Percentiles rank a stretch among this genome's conserved stretches.
These are phyloP conservation scores for Siphlonurus alternatus DNA, from an alignment of 2,888 invertebrate genomes.

Conservation along the genomic window DNA sequence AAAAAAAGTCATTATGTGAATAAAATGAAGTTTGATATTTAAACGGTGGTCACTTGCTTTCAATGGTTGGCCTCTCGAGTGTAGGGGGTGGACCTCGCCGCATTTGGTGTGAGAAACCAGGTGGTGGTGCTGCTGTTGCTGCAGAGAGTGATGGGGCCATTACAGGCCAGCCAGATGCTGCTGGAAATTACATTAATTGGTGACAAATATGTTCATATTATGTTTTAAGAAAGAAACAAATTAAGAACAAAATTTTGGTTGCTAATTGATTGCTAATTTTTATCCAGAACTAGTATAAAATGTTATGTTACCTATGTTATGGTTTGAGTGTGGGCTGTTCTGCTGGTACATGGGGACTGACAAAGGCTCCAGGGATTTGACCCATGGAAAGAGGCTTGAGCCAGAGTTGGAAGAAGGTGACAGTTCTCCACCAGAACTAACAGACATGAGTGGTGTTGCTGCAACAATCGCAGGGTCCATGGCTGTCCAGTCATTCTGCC, in stretches of 20 bases:
- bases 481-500: slow-evolving; percentile 57
- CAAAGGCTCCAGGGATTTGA: too few relatives aligned
- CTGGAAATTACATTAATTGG: too few relatives aligned
- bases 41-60: neutral
- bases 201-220: too few relatives aligned
- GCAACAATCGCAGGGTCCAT: slow-evolving; percentile 87
- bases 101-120: neutral
- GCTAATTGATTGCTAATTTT: too few relatives aligned
- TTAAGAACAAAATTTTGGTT: too few relatives aligned
- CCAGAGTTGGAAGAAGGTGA: neutral
- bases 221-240: too few relatives aligned
- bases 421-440: neutral
- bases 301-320: neutral
- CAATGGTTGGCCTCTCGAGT: neutral
- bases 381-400: neutral
- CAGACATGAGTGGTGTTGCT: slow-evolving; percentile 26
- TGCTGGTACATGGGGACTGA: neutral
- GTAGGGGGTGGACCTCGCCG: neutral
- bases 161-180: neutral
- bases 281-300: too few relatives aligned
- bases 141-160: neutral
- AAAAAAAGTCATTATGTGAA: too few relatives aligned
- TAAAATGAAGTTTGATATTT: too few relatives aligned
- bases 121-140: neutral
- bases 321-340: neutral